phyloP scores from a whole-genome alignment of 2,888 invertebrate genomes.

The Melanchra persicariae region DNA sequence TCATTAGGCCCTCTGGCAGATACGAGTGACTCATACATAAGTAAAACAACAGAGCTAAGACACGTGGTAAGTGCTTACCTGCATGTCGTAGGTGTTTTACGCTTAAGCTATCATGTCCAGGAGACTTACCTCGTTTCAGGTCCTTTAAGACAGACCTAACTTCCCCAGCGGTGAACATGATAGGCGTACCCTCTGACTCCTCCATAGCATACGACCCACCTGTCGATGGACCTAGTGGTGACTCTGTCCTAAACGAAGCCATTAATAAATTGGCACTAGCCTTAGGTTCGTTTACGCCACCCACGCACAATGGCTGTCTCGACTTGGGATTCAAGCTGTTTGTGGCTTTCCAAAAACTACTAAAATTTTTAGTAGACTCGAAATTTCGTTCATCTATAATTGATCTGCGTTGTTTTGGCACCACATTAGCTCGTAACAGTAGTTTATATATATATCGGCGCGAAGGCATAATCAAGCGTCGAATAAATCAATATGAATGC shows the following conservation, averaged over 20 bases:
- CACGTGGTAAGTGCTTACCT: too few relatives aligned
- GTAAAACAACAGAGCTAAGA: not conserved
- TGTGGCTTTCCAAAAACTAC: too few relatives aligned
- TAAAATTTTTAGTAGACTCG: too few relatives aligned
- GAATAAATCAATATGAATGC: too few relatives aligned
- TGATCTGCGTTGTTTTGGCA: too few relatives aligned
- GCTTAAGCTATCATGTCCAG: not conserved
- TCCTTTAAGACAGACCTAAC: not conserved
- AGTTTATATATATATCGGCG: too few relatives aligned
- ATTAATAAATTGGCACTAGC: slow-evolving; percentile 1
- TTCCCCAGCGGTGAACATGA: not conserved
- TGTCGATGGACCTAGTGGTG: not conserved
- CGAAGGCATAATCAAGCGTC: too few relatives aligned
- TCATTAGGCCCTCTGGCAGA: not conserved
- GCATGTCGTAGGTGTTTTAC: not conserved
- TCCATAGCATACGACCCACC: not conserved
- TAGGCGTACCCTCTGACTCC: not conserved
- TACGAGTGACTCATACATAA: slow-evolving; percentile 4
- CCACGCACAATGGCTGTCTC: not conserved
- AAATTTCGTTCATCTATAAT: too few relatives aligned
- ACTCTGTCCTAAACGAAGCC: not conserved
- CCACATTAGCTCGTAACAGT: too few relatives aligned
- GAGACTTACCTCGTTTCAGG: not conserved
- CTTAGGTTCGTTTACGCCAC: not conserved
- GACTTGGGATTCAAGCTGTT: too few relatives aligned